Conservation (phyloP, 2,113 vertebrate genomes). For the Microcebus lehilahytsara region DNA sequence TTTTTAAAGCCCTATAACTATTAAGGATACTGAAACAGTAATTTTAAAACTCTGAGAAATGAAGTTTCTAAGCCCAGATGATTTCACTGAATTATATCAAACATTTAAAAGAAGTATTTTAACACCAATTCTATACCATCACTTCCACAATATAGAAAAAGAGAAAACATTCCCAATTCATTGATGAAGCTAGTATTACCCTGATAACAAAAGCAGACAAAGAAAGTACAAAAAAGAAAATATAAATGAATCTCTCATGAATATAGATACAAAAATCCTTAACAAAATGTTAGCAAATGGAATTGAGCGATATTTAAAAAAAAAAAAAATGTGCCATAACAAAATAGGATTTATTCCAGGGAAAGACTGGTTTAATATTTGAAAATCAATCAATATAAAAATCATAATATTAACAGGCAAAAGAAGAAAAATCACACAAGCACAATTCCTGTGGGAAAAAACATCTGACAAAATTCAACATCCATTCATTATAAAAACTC, state of each 20-base stretch:
- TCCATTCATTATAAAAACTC: neutral
- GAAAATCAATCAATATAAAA: neutral
- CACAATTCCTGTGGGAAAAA: neutral
- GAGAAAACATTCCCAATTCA: neutral
- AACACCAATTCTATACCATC: neutral
- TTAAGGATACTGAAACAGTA: neutral
- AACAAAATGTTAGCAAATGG: neutral
- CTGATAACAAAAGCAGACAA: neutral
- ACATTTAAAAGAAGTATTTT: neutral
- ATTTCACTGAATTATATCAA: neutral
- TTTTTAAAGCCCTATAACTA: neutral
- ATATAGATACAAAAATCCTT: neutral
- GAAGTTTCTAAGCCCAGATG: neutral
- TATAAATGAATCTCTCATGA: neutral
- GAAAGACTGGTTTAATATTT: neutral
- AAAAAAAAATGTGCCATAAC: neutral
- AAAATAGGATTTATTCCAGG: neutral
- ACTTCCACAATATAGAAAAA: neutral
- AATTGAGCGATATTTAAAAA: neutral
- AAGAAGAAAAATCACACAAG: neutral
- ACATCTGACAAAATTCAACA: neutral
- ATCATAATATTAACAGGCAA: neutral
- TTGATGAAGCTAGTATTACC: neutral
- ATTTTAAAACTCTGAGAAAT: neutral
- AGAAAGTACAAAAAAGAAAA: neutral